These are phyloP conservation scores for Hydriomena furcata DNA, from an alignment of 2,888 invertebrate species.

Conservation along the genomic window DNA sequence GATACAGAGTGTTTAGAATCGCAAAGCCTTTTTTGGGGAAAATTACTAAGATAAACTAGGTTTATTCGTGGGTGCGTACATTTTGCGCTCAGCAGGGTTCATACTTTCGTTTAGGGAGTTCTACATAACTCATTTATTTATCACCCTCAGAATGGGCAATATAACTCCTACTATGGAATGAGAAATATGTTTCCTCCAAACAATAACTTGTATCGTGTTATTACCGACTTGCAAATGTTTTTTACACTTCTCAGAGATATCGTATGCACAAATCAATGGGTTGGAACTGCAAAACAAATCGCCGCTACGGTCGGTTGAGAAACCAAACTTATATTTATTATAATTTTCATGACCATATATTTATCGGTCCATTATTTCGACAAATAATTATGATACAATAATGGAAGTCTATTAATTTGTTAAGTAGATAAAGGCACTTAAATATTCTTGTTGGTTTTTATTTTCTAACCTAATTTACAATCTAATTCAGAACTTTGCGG, in stretches of 20 bases:
- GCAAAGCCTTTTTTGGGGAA: too few relatives aligned
- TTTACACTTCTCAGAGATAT: constrained; percentile 1
- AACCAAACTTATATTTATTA: constrained; percentile 3
- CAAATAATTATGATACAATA: too few relatives aligned
- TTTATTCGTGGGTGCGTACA: neutral
- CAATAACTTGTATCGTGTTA: neutral
- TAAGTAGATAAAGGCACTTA: too few relatives aligned
- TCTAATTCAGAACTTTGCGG: too few relatives aligned
- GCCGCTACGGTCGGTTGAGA: neutral
- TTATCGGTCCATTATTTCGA: too few relatives aligned
- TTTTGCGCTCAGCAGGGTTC: neutral
- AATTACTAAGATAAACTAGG: too few relatives aligned
- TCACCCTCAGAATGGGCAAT: neutral
- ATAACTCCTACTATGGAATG: neutral
- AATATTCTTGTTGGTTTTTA: too few relatives aligned
- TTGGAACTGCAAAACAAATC: constrained; percentile 13
- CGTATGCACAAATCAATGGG: constrained; percentile 2
- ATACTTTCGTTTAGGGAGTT: neutral
- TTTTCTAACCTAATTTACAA: too few relatives aligned
- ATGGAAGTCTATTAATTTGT: too few relatives aligned
- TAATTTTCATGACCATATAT: neutral
- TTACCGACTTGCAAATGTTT: neutral
- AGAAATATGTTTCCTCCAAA: neutral
- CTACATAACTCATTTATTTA: neutral
- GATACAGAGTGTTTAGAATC: too few relatives aligned